phyloP scores from a whole-genome alignment of 2,113 vertebrate species.

The Brienomyrus longianalis region DNA sequence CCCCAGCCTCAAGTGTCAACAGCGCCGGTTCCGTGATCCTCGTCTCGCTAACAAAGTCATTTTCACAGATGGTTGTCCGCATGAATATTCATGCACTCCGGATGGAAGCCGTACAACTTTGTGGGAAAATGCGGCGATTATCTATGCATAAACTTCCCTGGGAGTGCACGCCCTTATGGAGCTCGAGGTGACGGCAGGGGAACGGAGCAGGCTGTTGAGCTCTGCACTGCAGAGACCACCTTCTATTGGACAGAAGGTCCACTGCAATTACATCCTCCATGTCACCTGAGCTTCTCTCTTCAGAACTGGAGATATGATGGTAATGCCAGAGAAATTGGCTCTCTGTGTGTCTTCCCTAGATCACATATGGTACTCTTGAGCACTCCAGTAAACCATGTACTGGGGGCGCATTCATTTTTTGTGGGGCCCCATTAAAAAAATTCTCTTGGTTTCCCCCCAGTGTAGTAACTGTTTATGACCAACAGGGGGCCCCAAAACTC shows the following conservation, averaged over 20 bases:
- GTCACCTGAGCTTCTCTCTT: neutral
- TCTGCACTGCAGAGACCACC: neutral
- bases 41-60: constrained; percentile 13
- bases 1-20: constrained; percentile 8
- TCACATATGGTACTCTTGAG: neutral
- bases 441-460: neutral
- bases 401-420: neutral
- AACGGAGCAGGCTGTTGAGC: neutral
- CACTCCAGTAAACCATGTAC: neutral
- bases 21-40: neutral
- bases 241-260: neutral
- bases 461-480: neutral
- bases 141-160: constrained; percentile 12
- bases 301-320: neutral
- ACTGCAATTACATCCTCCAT: neutral
- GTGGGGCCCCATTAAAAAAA: neutral
- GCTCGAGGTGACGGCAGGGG: neutral
- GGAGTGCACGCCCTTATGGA: neutral
- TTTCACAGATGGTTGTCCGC: constrained; percentile 18
- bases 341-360: neutral
- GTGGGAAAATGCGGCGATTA: neutral
- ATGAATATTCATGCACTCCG: constrained; percentile 15
- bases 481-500: neutral
- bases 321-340: neutral
- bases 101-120: constrained; percentile 8